Evolutionary conservation across 1,140 invertebrate genomes (phyloP), one percentile per base, ranked within the genome.

Genomic region (Reticulitermes speratus): DNA sequence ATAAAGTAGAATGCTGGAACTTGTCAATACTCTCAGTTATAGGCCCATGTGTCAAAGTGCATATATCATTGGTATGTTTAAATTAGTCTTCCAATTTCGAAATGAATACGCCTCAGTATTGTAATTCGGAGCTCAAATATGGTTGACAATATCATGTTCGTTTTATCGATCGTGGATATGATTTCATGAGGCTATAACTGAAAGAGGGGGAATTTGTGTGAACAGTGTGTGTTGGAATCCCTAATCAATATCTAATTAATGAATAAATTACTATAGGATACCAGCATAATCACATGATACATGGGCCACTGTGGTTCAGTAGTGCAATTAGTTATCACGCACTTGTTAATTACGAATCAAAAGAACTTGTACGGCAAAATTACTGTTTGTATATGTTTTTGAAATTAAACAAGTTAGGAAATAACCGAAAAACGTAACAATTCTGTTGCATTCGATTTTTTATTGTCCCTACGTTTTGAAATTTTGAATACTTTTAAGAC

Each of bases 241-340:
- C 83, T 52, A 84, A 84, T 84, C 83, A 84, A 84, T 84, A 45
- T 59, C 83, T 45, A 59, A 84, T 84, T 84, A 84, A 84, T 84
- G 45, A 84, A 84, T 84, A 84, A 84, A 84, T 84, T 84, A 84
- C 44, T 84, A 84, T 84, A 52, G 83, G n/a, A 75, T 75, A 30
- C 65, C n/a, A 30, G n/a, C 65, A 75, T 30, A 75, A 75, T 75
- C 65, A 30, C 65, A 75, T 75, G n/a, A 75, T 75, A 30, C 65
- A 75, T 75, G 25, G 2, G 65, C 2, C 7, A 30, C 65, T 30
- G 65, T 75, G 65, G 65, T 25, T 75, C 65, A 9, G n/a, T 0
- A 30, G 65, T 75, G n/a, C n/a, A 75, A 75, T 75, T 75, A 75
- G 65, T 75, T 75, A 75, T 75, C 65, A 30, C 25, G 7, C 65